Evolutionary conservation across 2,888 invertebrate genomes (phyloP), one percentile per base, ranked within the genome.

Genomic region (Chalcis sispes): DNA sequence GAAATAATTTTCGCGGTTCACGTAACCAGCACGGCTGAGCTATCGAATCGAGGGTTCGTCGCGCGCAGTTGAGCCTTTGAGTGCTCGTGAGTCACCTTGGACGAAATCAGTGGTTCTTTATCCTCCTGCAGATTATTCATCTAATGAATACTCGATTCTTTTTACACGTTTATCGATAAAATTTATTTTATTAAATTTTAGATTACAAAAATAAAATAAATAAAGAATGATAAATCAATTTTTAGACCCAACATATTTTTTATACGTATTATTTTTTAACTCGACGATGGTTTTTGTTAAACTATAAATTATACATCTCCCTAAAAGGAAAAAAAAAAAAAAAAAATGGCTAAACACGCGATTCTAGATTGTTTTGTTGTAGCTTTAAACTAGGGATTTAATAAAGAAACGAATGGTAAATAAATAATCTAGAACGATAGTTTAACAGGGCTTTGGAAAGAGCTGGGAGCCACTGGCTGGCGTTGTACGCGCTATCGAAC

Each of bases 1-100:
- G 83, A 84, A 84, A 83, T 82, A 83, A 85, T 85, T 87, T 85
- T 84, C 84, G 86, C 84, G 85, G 85, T 85, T 83, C 85, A 83
- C 84, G 83, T 86, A 84, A 87, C 85, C 81, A 85, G 82, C 80
- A 80, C 82, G 83, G 82, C 82, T 81, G n/a, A 84, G 80, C 83
- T 84, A 84, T 85, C 80, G 85, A 83, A 83, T 84, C 82, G 83
- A 84, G 83, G 83, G 83, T 83, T 84, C 81, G 81, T 84, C 81
- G 81, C 85, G 84, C 85, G 81, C 82, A 85, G 84, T 84, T 84
- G 83, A 84, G 81, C 84, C 81, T 80, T 81, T 80, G 84, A 86
- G 85, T 85, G 83, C 81, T 81, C 79, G 80, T 86, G 86, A 85
- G 83, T 86, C 86, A 85, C 85, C 84, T 85, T 83, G 85, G 81